Percentiles rank a stretch among this genome's conserved stretches.
These are phyloP conservation scores for Andrena camellia DNA, from an alignment of 2,888 invertebrate genomes.

Conservation along the genomic window DNA sequence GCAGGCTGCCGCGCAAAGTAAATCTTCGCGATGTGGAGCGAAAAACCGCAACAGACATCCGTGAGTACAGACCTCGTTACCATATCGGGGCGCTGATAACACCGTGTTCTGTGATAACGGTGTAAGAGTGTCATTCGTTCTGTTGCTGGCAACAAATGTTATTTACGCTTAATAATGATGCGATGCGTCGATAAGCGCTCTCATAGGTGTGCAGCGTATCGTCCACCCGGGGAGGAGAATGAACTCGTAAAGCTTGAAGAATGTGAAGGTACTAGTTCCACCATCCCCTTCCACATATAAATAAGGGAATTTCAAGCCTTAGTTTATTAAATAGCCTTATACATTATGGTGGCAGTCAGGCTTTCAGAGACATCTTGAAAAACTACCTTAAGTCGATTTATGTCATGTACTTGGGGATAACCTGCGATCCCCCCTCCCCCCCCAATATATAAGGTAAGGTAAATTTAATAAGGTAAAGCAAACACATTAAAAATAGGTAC, in stretches of 20 bases:
- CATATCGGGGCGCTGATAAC: slow-evolving; percentile 69
- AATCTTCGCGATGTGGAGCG: slow-evolving; percentile 48
- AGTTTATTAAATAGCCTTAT: too few species aligned
- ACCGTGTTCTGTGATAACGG: slow-evolving; percentile 65
- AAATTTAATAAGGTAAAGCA: too few species aligned
- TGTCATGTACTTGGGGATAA: too few species aligned
- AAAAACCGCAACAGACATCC: slow-evolving; percentile 65
- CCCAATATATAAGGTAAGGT: too few species aligned
- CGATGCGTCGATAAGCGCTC: slow-evolving; percentile 15
- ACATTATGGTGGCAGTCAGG: too few species aligned
- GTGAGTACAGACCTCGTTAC: slow-evolving; percentile 67
- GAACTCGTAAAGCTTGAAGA: slow-evolving; percentile 22
- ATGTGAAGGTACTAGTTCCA: not conserved
- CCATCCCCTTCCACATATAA: not conserved
- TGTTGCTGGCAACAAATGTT: slow-evolving; percentile 53
- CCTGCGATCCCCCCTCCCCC: too few species aligned
- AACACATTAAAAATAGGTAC: too few species aligned
- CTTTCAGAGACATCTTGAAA: too few species aligned
- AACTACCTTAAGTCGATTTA: too few species aligned
- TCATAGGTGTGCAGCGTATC: not conserved
- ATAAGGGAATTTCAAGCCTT: not conserved
- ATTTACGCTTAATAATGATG: slow-evolving; percentile 47
- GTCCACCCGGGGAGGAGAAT: not conserved
- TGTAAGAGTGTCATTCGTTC: slow-evolving; percentile 37
- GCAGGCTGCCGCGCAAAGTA: slow-evolving; percentile 40